A percentile compares a stretch with the other conserved stretches of the same genome.
These are phyloP conservation scores for Naso thynnoides DNA, from an alignment of 2,797 vertebrate species.

Conservation along the genomic window DNA sequence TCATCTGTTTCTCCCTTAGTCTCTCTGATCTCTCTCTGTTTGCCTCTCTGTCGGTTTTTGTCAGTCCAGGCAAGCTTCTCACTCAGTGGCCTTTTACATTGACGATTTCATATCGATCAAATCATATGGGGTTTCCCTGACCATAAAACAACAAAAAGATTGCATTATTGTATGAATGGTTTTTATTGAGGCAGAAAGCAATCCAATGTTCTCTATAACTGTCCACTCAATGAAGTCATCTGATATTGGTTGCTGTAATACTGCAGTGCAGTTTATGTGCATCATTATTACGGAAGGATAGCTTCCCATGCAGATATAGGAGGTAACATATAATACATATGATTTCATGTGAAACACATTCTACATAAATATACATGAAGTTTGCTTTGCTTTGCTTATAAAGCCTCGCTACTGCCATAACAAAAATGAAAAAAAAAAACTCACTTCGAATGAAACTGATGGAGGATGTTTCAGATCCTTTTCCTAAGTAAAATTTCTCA, in stretches of 20 bases:
- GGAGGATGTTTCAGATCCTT: background rate
- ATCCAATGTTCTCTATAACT: background rate
- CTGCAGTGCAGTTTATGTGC: slow-evolving; percentile 1
- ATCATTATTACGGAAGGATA: background rate
- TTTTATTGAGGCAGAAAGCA: background rate
- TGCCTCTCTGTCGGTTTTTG: slow-evolving; percentile 26
- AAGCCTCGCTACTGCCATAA: background rate
- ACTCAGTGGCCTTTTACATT: slow-evolving; percentile 13
- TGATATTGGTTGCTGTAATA: background rate
- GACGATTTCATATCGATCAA: background rate
- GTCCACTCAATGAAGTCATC: background rate
- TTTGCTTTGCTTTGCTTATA: background rate
- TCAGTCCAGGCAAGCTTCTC: slow-evolving; percentile 23
- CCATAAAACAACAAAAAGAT: slow-evolving; percentile 4
- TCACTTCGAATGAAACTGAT: background rate
- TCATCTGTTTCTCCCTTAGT: slow-evolving; percentile 38
- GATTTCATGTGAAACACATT: background rate
- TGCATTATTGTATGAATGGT: background rate
- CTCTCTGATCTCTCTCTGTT: slow-evolving; percentile 39
- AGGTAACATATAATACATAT: too few species aligned
- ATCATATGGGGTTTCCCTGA: slow-evolving; percentile 6
- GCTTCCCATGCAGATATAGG: background rate
- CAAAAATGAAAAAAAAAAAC: background rate
- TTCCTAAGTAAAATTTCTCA: background rate
- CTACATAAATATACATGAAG: background rate